A percentile compares a stretch with the other conserved stretches of the same genome.
Evolutionary conservation across 2,797 vertebrate genomes (phyloP).

Genomic region (Periophthalmus magnuspinnatus): DNA sequence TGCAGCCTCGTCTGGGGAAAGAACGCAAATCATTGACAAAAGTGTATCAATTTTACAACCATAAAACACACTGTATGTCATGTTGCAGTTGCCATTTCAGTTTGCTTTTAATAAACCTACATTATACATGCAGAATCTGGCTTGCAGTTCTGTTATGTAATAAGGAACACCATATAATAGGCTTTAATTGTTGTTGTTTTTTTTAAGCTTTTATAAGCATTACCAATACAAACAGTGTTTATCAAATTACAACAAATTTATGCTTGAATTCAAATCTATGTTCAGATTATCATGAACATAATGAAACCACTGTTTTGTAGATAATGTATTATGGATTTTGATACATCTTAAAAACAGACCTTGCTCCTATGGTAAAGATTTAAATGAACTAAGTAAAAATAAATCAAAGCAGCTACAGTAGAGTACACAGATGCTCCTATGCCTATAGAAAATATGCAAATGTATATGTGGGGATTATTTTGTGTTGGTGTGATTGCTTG

Average conservation of each 20-base stretch:
- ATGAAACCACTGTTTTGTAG: not conserved
- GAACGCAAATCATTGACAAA: not conserved
- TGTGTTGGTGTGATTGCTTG: constrained; percentile 24
- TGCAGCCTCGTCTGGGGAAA: constrained; percentile 71
- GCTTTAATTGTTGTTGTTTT: no score
- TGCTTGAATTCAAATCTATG: no score
- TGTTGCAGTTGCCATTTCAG: no score
- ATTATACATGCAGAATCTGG: no score
- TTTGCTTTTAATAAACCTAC: no score
- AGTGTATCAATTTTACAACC: not conserved
- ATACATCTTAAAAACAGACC: not conserved
- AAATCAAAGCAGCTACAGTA: constrained; percentile 23
- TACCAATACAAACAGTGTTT: no score
- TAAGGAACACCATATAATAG: no score
- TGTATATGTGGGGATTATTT: constrained; percentile 44
- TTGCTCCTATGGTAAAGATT: not conserved
- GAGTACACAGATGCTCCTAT: not conserved
- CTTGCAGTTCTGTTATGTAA: no score
- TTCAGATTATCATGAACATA: no score
- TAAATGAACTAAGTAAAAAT: constrained; percentile 15
- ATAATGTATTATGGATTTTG: not conserved
- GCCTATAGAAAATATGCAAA: constrained; percentile 21
- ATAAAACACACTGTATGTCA: no score
- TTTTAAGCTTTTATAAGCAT: no score
- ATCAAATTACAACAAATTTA: no score